These are phyloP conservation scores for Maniola jurtina DNA, from an alignment of 1,140 invertebrate genomes.

Conservation along the genomic window DNA sequence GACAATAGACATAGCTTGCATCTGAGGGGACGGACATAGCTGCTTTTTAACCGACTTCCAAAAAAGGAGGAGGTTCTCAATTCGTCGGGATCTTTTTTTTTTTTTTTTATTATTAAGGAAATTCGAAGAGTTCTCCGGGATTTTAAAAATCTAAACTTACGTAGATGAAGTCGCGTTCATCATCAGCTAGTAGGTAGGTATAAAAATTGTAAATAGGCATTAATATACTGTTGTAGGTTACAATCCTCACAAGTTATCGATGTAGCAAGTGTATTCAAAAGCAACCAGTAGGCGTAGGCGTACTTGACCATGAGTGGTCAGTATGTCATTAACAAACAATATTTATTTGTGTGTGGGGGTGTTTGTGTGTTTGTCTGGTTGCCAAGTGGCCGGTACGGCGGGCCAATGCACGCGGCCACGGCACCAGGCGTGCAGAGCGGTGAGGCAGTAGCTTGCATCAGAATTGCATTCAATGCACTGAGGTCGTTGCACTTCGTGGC, in stretches of 20 bases:
- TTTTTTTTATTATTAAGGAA: too few species aligned
- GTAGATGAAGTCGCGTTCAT: too few species aligned
- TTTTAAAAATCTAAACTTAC: too few species aligned
- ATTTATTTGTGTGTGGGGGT: slow-evolving; percentile 18
- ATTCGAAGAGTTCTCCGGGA: too few species aligned
- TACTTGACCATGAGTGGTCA: slow-evolving; percentile 16
- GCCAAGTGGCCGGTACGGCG: slow-evolving; percentile 65
- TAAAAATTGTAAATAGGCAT: too few species aligned
- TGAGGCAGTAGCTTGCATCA: slow-evolving; percentile 33
- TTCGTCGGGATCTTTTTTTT: too few species aligned
- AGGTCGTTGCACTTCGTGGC: slow-evolving; percentile 29
- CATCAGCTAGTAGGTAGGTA: too few species aligned
- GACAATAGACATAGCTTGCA: too few species aligned
- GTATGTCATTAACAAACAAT: background rate
- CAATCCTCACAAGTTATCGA: background rate
- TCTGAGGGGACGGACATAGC: too few species aligned
- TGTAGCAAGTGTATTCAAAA: background rate
- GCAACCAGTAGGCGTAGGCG: background rate
- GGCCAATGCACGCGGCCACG: slow-evolving; percentile 51
- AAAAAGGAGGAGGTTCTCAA: too few species aligned
- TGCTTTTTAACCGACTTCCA: too few species aligned
- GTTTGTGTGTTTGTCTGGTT: slow-evolving; percentile 39
- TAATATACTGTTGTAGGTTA: too few species aligned
- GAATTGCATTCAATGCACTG: slow-evolving; percentile 20
- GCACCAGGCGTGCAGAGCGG: slow-evolving; percentile 59